Evolutionary conservation across 2,797 vertebrate species (phyloP).

Genomic region (Crenuchus spilurus): DNA sequence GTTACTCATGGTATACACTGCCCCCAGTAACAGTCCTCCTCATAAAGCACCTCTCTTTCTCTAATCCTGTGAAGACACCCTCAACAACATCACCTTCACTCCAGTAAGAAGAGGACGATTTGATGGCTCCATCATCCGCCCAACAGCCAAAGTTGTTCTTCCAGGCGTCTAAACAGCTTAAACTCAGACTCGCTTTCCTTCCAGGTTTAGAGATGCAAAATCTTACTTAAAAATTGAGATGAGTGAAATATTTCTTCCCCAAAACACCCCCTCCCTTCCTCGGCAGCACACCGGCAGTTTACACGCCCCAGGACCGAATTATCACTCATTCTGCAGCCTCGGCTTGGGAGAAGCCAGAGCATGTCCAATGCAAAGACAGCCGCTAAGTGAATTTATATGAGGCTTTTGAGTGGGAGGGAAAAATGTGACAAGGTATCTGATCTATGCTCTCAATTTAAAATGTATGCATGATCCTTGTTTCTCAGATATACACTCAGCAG

Average conservation of each 20-base stretch:
- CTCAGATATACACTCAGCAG: not conserved
- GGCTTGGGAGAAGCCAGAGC: not conserved
- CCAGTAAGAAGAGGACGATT: not conserved
- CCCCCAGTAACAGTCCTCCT: not conserved
- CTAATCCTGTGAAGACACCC: constrained; percentile 7
- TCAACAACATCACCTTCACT: not conserved
- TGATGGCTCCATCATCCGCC: not conserved
- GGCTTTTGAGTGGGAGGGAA: constrained; percentile 14
- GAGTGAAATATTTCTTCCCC: constrained; percentile 27
- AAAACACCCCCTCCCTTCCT: constrained; percentile 20
- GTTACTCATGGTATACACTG: not conserved
- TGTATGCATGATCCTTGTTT: not conserved
- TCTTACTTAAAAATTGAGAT: constrained; percentile 47
- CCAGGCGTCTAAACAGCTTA: constrained; percentile 8
- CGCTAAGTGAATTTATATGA: constrained; percentile 40
- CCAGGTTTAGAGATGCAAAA: constrained; percentile 49
- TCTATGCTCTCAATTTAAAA: not conserved
- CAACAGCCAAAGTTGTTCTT: not conserved
- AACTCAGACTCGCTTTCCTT: not conserved
- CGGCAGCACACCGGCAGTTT: constrained; percentile 18
- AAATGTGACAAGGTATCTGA: not conserved
- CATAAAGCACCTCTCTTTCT: not conserved
- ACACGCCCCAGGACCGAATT: constrained; percentile 42
- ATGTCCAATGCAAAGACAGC: constrained; percentile 20
- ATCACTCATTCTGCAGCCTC: not conserved